Percentiles rank a stretch among this genome's conserved stretches.
Evolutionary conservation across 2,888 invertebrate species (phyloP).

Genomic region (Phyllotreta striolata): DNA sequence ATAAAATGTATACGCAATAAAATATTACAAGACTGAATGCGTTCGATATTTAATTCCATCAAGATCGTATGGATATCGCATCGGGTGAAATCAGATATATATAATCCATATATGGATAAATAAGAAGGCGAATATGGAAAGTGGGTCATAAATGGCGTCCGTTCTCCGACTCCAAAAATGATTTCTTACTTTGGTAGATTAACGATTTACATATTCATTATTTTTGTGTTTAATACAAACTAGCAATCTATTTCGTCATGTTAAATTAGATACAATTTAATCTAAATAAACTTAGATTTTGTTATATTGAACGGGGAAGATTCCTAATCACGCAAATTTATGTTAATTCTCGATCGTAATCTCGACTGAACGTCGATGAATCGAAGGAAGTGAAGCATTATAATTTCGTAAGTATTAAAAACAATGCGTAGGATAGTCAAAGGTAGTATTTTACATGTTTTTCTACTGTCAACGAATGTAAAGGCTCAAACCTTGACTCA

Average conservation of each 20-base stretch:
- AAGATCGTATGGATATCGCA: slow-evolving; percentile 20
- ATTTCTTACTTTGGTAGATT: slow-evolving; percentile 26
- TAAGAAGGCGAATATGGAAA: slow-evolving; percentile 31
- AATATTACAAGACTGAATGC: slow-evolving; percentile 4
- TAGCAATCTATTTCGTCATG: slow-evolving; percentile 19
- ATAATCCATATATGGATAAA: slow-evolving; percentile 29
- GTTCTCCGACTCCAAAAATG: slow-evolving; percentile 30
- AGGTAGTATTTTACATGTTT: slow-evolving; percentile 22
- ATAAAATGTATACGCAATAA: not conserved
- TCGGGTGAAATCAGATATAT: slow-evolving; percentile 28
- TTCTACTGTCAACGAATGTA: slow-evolving; percentile 17
- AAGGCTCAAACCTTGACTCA: slow-evolving; percentile 22
- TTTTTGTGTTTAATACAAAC: slow-evolving; percentile 27
- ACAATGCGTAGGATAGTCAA: slow-evolving; percentile 30
- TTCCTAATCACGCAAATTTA: no score
- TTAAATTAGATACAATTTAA: slow-evolving; percentile 16
- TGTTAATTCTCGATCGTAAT: not conserved
- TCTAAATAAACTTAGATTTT: not conserved
- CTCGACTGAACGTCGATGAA: not conserved
- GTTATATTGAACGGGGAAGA: not conserved
- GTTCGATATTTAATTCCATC: slow-evolving; percentile 18
- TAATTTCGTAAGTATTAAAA: slow-evolving; percentile 21
- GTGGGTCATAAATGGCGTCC: slow-evolving; percentile 28
- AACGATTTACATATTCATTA: slow-evolving; percentile 32
- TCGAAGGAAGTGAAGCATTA: slow-evolving; percentile 17